Evolutionary conservation across 2,888 invertebrate genomes (phyloP).

Genomic region (Phortica okadai): DNA sequence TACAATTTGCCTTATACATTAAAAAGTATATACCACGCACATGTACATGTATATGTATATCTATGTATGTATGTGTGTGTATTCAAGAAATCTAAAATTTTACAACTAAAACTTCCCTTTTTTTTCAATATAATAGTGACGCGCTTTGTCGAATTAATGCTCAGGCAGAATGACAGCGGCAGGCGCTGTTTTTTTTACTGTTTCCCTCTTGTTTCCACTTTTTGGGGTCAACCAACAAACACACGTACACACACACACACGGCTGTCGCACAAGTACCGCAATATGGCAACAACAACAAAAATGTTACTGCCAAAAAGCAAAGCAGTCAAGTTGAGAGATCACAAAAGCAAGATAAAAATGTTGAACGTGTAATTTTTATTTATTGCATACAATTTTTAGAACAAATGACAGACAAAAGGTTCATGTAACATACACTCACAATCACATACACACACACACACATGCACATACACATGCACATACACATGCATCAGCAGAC

Average conservation of each 20-base stretch:
- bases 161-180: background rate
- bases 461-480: conserved; percentile 40
- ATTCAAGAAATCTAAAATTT: background rate
- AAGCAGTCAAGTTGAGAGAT: conserved; percentile 41
- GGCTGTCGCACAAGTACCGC: too few species aligned
- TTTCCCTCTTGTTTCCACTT: background rate
- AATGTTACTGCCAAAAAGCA: background rate
- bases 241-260: too few species aligned
- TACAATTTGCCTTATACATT: too few species aligned
- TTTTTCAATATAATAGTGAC: background rate
- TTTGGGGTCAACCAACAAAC: background rate
- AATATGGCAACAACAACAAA: too few species aligned
- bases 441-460: conserved; percentile 10
- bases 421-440: conserved; percentile 36
- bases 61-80: too few species aligned
- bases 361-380: conserved; percentile 70
- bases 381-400: conserved; percentile 70
- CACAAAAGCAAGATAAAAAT: conserved; percentile 57
- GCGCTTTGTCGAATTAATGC: background rate
- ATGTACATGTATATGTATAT: too few species aligned
- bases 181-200: background rate
- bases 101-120: background rate
- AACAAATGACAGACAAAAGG: conserved; percentile 69
- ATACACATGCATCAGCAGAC: background rate
- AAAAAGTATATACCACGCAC: too few species aligned